phyloP scores from a whole-genome alignment of 2,797 vertebrate species.

The Vireo griseus region DNA sequence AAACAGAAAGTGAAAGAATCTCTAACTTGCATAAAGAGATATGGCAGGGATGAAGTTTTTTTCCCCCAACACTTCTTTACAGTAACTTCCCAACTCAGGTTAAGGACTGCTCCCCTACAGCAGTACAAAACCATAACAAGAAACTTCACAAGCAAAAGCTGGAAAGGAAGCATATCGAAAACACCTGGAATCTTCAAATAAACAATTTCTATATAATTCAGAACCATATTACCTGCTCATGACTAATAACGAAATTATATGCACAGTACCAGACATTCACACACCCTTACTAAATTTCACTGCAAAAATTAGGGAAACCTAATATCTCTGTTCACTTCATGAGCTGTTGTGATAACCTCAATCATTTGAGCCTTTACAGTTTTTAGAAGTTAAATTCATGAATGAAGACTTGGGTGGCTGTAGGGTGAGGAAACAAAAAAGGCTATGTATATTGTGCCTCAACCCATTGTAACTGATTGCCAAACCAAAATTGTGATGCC shows the following conservation, averaged over 20 bases:
- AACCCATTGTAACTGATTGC: too few species aligned
- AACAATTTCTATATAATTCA: not conserved
- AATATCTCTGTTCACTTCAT: not conserved
- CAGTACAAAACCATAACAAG: not conserved
- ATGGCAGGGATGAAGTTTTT: not conserved
- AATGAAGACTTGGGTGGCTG: not conserved
- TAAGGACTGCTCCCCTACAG: not conserved
- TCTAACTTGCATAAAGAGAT: not conserved
- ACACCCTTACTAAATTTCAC: not conserved
- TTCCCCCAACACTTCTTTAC: not conserved
- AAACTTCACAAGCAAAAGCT: not conserved
- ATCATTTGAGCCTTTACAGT: not conserved
- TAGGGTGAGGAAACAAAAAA: too few species aligned
- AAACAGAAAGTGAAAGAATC: not conserved
- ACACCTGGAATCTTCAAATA: not conserved
- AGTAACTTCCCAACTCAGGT: not conserved
- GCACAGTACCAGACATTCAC: not conserved
- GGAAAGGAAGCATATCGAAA: not conserved
- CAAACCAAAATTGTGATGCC: too few species aligned
- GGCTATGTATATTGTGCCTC: too few species aligned
- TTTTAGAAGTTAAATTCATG: not conserved
- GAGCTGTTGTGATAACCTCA: not conserved
- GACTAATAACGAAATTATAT: not conserved
- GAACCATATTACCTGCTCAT: not conserved
- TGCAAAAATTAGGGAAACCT: not conserved